phyloP scores from a whole-genome alignment of 2,113 vertebrate genomes.

The Pseudorasbora parva region DNA sequence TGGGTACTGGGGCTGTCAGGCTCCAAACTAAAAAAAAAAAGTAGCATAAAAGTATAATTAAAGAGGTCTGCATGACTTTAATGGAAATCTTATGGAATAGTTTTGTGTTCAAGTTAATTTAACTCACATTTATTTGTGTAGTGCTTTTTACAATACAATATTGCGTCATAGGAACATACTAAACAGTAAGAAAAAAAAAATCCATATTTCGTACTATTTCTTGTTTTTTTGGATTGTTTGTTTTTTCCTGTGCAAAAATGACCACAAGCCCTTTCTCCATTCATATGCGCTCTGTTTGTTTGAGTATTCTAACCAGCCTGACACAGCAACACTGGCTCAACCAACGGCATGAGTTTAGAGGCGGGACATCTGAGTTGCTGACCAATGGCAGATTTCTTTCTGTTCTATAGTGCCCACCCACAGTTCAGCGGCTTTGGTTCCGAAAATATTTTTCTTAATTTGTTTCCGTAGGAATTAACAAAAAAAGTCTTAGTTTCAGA shows the following conservation, averaged over 20 bases:
- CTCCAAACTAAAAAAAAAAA: background rate
- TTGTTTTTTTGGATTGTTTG: background rate
- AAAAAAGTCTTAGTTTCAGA: background rate
- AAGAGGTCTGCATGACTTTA: background rate
- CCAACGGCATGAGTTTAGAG: background rate
- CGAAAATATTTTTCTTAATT: background rate
- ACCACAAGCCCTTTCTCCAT: background rate
- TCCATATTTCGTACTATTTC: background rate
- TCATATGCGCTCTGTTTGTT: background rate
- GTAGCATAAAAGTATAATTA: background rate
- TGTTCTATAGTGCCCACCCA: background rate
- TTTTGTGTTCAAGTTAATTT: background rate
- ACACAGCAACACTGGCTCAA: background rate
- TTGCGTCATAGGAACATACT: background rate
- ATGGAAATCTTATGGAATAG: background rate
- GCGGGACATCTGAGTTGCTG: background rate
- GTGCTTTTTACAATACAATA: too few relatives aligned
- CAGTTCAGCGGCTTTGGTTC: background rate
- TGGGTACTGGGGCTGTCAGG: background rate
- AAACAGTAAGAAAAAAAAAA: too few relatives aligned
- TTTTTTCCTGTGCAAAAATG: background rate
- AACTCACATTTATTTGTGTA: background rate
- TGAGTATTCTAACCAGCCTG: background rate
- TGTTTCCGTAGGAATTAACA: background rate
- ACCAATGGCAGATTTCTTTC: background rate